A percentile compares a stretch with the other conserved stretches of the same genome.
Evolutionary conservation across 2,797 vertebrate genomes (phyloP).

Genomic region (Eulemur rubriventer): DNA sequence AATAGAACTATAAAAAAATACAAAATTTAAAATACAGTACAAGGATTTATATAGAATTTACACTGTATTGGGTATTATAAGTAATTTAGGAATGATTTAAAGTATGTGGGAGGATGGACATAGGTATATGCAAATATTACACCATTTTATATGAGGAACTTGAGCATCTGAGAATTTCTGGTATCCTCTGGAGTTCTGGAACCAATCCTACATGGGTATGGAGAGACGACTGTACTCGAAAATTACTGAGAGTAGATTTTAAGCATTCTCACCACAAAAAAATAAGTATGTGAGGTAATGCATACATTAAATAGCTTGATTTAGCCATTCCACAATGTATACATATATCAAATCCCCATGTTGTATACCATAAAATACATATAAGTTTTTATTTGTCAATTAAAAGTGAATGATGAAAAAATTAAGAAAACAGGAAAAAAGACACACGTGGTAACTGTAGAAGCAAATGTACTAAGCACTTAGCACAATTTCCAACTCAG

Average conservation of each 20-base stretch:
- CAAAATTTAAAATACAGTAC: background rate
- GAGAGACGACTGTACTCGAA: background rate
- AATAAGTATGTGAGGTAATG: background rate
- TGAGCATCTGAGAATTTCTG: background rate
- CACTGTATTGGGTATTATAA: background rate
- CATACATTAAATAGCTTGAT: background rate
- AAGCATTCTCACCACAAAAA: background rate
- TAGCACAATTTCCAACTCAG: accelerated
- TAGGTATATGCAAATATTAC: background rate
- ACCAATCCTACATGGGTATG: background rate
- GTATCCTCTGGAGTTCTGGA: background rate
- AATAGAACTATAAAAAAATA: background rate
- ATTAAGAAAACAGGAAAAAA: background rate
- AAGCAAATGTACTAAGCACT: background rate
- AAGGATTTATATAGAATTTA: background rate
- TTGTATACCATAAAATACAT: background rate
- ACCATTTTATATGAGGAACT: background rate
- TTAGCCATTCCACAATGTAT: background rate
- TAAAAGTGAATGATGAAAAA: background rate
- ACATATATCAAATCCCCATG: background rate
- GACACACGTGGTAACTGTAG: background rate
- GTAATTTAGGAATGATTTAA: background rate
- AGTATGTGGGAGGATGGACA: background rate
- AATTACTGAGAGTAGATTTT: background rate
- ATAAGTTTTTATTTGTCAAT: background rate